Evolutionary conservation across 2,888 invertebrate genomes (phyloP).

Genomic region (Clitarchus hookeri): DNA sequence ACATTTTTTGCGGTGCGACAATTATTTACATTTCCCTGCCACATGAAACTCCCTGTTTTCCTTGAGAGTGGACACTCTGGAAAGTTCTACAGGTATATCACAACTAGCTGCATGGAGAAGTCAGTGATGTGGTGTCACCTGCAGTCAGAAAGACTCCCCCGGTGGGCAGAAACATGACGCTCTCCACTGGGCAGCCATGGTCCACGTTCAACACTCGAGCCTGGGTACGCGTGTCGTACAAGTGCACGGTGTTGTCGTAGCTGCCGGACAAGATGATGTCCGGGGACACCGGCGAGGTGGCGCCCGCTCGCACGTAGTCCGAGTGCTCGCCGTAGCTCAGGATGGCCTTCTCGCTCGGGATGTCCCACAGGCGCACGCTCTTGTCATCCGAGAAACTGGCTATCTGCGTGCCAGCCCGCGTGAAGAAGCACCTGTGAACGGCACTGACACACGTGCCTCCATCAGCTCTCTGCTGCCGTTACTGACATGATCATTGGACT

Average conservation of each 20-base stretch:
- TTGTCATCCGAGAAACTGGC: constrained; percentile 93
- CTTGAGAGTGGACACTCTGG: too few relatives aligned
- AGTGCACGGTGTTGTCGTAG: constrained; percentile 84
- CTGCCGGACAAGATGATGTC: constrained; percentile 82
- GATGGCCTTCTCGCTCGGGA: constrained; percentile 77
- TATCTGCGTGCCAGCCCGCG: constrained; percentile 76
- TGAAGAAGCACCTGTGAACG: constrained; percentile 83
- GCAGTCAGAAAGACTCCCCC: constrained; percentile 91
- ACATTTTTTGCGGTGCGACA: too few relatives aligned
- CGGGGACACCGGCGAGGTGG: constrained; percentile 73
- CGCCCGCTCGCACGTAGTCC: constrained; percentile 87
- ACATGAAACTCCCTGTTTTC: too few relatives aligned
- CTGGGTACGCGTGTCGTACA: constrained; percentile 82
- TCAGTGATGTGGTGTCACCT: constrained; percentile 57
- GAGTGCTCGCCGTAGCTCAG: constrained; percentile 57
- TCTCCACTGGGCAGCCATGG: constrained; percentile 90
- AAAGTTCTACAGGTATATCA: too few relatives aligned
- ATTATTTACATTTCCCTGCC: too few relatives aligned
- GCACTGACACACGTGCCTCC: constrained; percentile 51
- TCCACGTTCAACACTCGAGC: constrained; percentile 73
- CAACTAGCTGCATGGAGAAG: too few relatives aligned
- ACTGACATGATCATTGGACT: too few relatives aligned
- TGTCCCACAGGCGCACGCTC: constrained; percentile 86
- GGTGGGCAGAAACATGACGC: constrained; percentile 82
- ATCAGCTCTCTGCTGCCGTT: neutral